Percentiles rank a stretch among this genome's conserved stretches.
Conservation (phyloP, 1,140 invertebrate genomes). For the Trissolcus basalis region DNA sequence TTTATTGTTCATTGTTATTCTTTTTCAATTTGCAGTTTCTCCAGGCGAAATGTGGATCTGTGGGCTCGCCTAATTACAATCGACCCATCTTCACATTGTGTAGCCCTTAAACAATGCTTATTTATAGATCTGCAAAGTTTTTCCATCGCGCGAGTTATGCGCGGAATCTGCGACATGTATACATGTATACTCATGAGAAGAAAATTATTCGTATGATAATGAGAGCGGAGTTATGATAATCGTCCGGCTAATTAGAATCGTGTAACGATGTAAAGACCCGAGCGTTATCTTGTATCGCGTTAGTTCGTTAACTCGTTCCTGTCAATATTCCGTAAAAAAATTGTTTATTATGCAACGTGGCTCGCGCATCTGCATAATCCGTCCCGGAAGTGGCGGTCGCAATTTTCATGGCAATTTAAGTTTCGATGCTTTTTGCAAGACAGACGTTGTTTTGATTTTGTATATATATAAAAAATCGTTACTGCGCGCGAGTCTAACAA, state of each 20-base stretch:
- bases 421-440: too few species aligned
- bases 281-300: slow-evolving; percentile 39
- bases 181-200: not conserved
- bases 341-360: slow-evolving; percentile 21
- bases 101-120: too few species aligned
- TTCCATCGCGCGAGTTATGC: slow-evolving; percentile 5
- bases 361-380: slow-evolving; percentile 26
- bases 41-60: too few species aligned
- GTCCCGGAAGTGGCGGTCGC: slow-evolving; percentile 19
- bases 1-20: too few species aligned
- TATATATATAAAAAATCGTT: not conserved
- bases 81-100: too few species aligned
- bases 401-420: slow-evolving; percentile 13
- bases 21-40: too few species aligned
- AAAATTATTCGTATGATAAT: slow-evolving; percentile 22
- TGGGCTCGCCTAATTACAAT: too few species aligned
- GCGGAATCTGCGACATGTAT: slow-evolving; percentile 3
- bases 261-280: slow-evolving; percentile 39
- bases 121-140: too few species aligned
- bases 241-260: slow-evolving; percentile 37
- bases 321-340: slow-evolving; percentile 43
- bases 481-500: not conserved
- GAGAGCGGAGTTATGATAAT: slow-evolving; percentile 35
- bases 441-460: not conserved
- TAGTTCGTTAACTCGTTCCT: slow-evolving; percentile 49